phyloP scores from a whole-genome alignment of 1,140 invertebrate genomes.

The Drosophila nigrodunni region DNA sequence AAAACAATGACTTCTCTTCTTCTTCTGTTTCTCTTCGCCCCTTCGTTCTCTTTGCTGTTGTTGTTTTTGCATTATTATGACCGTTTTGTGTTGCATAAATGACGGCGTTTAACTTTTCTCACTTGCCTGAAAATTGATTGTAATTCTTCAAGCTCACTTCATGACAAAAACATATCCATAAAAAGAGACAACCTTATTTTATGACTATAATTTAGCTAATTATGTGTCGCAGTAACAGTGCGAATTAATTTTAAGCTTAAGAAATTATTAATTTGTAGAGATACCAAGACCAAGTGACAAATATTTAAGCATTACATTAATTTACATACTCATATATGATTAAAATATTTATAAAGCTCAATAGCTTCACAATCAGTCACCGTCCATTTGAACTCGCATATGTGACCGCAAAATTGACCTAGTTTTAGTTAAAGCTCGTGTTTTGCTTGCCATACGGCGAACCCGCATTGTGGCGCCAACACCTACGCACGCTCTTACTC shows the following conservation, averaged over 20 bases:
- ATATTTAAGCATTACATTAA: too few relatives aligned
- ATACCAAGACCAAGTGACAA: too few relatives aligned
- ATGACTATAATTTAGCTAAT: too few relatives aligned
- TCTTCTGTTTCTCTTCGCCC: neutral
- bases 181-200: too few relatives aligned
- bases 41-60: constrained; percentile 23
- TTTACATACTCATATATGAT: too few relatives aligned
- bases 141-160: constrained; percentile 19
- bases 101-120: constrained; percentile 66
- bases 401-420: constrained; percentile 11
- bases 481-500: constrained; percentile 4
- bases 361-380: neutral
- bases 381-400: neutral
- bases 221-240: too few relatives aligned
- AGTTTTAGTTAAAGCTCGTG: constrained; percentile 5
- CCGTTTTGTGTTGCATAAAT: constrained; percentile 80
- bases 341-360: neutral
- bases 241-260: too few relatives aligned
- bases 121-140: constrained; percentile 67
- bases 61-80: constrained; percentile 58
- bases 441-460: neutral
- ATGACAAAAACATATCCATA: neutral
- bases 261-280: too few relatives aligned
- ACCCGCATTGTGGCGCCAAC: constrained; percentile 54
- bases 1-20: constrained; percentile 48